Percentiles rank a stretch among this genome's conserved stretches.
phyloP scores from a whole-genome alignment of 2,113 vertebrate species.

The Zingel zingel region DNA sequence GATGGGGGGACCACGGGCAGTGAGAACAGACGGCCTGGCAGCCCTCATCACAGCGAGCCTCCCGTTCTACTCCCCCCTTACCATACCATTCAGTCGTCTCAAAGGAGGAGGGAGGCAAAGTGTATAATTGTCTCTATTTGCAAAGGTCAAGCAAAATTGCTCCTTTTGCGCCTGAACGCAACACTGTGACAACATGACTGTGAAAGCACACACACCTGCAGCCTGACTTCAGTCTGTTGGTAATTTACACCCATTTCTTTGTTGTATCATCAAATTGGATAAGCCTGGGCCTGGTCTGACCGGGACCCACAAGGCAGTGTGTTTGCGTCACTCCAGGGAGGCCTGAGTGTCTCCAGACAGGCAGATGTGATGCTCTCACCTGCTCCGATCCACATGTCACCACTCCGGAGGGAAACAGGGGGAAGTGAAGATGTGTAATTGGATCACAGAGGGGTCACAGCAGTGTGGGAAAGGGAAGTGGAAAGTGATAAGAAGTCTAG shows the following conservation, averaged over 20 bases:
- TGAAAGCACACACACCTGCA: conserved; percentile 63
- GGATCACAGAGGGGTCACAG: conserved; percentile 48
- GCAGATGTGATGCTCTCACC: conserved; percentile 72
- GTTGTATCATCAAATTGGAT: conserved; percentile 57
- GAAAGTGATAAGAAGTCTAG: conserved; percentile 62
- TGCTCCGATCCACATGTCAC: conserved; percentile 63
- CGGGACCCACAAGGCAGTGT: conserved; percentile 37
- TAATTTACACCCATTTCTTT: conserved; percentile 53
- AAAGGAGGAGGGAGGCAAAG: conserved; percentile 53
- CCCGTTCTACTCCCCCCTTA: conserved; percentile 20
- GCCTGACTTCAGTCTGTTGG: conserved; percentile 64
- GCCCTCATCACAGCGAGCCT: conserved; percentile 53
- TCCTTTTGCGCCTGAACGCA: conserved; percentile 40
- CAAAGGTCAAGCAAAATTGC: conserved; percentile 49
- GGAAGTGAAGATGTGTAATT: conserved; percentile 63
- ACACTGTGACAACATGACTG: conserved; percentile 25
- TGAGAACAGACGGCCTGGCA: conserved; percentile 78
- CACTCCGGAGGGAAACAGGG: conserved; percentile 41
- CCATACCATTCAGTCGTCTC: conserved; percentile 52
- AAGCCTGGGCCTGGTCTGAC: conserved; percentile 37
- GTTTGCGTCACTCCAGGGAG: conserved; percentile 37
- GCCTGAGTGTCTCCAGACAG: conserved; percentile 31
- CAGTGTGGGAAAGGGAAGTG: conserved; percentile 73
- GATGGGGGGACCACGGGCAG: conserved; percentile 56
- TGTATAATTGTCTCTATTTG: conserved; percentile 57